These are phyloP conservation scores for Tadarida brasiliensis DNA, from an alignment of 2,797 vertebrate genomes.

Conservation along the genomic window DNA sequence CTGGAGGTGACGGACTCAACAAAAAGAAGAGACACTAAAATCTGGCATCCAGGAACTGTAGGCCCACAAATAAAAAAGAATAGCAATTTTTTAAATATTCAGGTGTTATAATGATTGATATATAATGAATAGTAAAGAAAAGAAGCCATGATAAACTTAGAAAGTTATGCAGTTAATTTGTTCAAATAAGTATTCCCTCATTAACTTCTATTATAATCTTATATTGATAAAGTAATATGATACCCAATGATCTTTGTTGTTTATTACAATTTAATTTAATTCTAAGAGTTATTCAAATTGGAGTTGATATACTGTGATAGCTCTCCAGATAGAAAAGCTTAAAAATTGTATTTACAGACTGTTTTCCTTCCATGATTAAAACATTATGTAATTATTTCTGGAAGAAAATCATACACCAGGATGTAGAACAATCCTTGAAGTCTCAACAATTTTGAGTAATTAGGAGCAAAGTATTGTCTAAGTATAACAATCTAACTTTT, in stretches of 20 bases:
- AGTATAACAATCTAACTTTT: background rate
- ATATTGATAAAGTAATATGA: background rate
- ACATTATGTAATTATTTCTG: background rate
- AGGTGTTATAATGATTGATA: background rate
- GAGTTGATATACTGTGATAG: background rate
- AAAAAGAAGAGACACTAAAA: background rate
- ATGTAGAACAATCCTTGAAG: background rate
- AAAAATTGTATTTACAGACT: background rate
- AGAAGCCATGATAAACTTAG: background rate
- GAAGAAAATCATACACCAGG: background rate
- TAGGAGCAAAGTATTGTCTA: background rate
- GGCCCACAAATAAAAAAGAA: background rate
- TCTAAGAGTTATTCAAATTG: background rate
- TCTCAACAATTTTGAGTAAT: constrained; percentile 5
- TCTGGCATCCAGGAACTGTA: background rate
- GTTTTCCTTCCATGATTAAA: background rate
- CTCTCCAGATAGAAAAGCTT: background rate
- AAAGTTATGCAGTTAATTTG: background rate
- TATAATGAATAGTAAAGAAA: background rate
- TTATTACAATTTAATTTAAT: constrained; percentile 17
- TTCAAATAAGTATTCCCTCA: background rate
- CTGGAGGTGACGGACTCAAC: background rate
- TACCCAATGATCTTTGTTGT: background rate
- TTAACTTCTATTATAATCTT: background rate
- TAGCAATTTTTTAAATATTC: background rate